Evolutionary conservation across 1,140 invertebrate species (phyloP), one percentile per base, ranked within the genome.

Genomic region (Cardiocondyla obscurior): DNA sequence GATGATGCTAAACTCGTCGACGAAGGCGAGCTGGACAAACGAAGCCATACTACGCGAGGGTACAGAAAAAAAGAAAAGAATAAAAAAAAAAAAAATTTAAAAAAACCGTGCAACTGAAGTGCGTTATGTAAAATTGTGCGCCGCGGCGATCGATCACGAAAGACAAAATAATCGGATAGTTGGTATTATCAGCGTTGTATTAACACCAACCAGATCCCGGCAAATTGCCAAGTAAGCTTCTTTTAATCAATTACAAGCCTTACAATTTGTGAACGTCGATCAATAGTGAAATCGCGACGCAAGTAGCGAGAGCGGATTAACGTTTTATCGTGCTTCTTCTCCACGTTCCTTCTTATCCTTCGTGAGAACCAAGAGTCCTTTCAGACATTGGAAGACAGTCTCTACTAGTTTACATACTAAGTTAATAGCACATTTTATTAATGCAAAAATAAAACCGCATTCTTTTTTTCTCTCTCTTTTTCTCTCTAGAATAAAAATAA

Each of bases 91-190:
- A 6, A 28, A 12, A 62, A 16, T n/a, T n/a, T n/a, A 62, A 76
- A 25, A 28, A 39, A 49, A 14, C 10, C 16, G 42, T 8, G n/a
- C n/a, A 57, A 16, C 49, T 65, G n/a, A 46, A 19, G 19, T 19
- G 46, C 58, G 58, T 67, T 77, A 77, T 30, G 22, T 46, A 67
- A 46, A 46, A 67, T 67, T 58, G 33, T 22, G 16, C 25, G 39
- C 28, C 14, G 19, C 30, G 8, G 8, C 19, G 42, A 77, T 67
- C 74, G 74, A 77, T 62, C 72, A 30, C n/a, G 33, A 28, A 7
- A 77, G 30, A 51, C 44, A 30, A 77, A 67, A 77, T 77, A 77
- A 53, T 77, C 60, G 58, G n/a, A 67, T 77, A 77, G 16, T 19
- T n/a, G 33, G 46, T 55, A 55, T 69, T 69, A 79, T 79, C n/a